Evolutionary conservation across 1,140 invertebrate genomes (phyloP), one percentile per base, ranked within the genome.

Genomic region (Metopolophium dirhodum): DNA sequence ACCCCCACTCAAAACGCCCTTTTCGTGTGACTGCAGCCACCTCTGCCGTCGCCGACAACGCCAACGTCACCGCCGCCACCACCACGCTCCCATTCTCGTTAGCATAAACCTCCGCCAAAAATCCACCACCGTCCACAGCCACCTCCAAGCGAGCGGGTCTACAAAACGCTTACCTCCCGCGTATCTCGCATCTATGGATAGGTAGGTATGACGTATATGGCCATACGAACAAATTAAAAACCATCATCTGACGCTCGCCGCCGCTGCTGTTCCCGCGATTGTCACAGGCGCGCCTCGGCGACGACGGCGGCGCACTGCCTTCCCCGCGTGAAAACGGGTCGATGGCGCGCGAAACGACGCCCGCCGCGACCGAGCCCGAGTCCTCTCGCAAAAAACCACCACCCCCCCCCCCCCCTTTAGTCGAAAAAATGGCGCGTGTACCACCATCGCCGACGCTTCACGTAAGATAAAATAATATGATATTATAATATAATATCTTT

Each of bases 1-100:
- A n/a, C 85, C 7, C 85, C 86, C 86, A 4, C 86, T n/a, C n/a
- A 51, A 88, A 88, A 88, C 86, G 86, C 86, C 86, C 86, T 88
- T 88, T 88, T 88, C n/a, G 7, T n/a, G 47, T 49, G 47, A 22
- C 47, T n/a, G 47, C 18, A 47, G 9, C 14, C 86, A 37, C 83
- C 83, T 30, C 9, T 23, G 22, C 22, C 54, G 23, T 11, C 61
- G 22, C 22, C 4, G 3, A 54, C 20, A 54, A 54, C 51, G 51
- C 51, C 51, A 61, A 22, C 82, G 9, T 23, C 37, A 7, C 23
- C 51, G 20, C 57, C 4, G 4, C 61, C 30, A 68, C 54, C 41
- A 30, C 83, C 37, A 8, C 9, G 61, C 30, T 68, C 11, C 61
- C n/a, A 30, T 1, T 11, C 30, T n/a, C 30, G 30, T 68, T 68